A percentile compares a stretch with the other conserved stretches of the same genome.
phyloP scores from a whole-genome alignment of 2,888 invertebrate species.

The Cantharis flavilabris region DNA sequence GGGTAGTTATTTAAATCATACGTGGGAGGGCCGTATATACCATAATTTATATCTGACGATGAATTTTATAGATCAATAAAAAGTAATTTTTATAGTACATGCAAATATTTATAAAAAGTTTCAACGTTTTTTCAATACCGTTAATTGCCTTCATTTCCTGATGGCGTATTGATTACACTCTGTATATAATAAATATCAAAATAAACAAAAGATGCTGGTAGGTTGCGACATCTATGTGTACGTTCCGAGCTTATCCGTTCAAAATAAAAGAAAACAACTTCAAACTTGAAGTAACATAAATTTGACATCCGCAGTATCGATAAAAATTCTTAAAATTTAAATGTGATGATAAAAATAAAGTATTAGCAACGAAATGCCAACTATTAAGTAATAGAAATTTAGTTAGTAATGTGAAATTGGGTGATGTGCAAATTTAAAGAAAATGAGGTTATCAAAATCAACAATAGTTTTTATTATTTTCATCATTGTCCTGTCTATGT shows the following conservation, averaged over 20 bases:
- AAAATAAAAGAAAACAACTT: background rate
- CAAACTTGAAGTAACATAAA: background rate
- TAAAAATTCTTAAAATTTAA: background rate
- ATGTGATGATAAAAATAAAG: background rate
- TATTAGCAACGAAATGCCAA: background rate
- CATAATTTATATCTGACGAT: background rate
- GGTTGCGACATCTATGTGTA: background rate
- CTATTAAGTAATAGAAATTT: background rate
- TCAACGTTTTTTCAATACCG: background rate
- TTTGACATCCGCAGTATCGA: background rate
- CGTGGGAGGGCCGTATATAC: background rate
- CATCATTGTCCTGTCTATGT: conserved; percentile 68
- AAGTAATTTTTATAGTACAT: background rate
- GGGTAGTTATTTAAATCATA: background rate
- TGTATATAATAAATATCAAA: background rate
- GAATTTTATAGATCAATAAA: background rate
- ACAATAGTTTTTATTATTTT: conserved; percentile 65
- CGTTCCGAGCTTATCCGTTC: background rate
- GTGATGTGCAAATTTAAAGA: conserved; percentile 17
- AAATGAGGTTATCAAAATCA: conserved; percentile 69
- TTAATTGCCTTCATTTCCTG: background rate
- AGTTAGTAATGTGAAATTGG: background rate
- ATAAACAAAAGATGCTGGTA: background rate
- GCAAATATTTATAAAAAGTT: background rate
- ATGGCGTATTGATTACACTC: background rate